Percentiles rank a stretch among this genome's conserved stretches.
phyloP scores from a whole-genome alignment of 2,113 vertebrate species.

The Myrmecophaga tridactyla region DNA sequence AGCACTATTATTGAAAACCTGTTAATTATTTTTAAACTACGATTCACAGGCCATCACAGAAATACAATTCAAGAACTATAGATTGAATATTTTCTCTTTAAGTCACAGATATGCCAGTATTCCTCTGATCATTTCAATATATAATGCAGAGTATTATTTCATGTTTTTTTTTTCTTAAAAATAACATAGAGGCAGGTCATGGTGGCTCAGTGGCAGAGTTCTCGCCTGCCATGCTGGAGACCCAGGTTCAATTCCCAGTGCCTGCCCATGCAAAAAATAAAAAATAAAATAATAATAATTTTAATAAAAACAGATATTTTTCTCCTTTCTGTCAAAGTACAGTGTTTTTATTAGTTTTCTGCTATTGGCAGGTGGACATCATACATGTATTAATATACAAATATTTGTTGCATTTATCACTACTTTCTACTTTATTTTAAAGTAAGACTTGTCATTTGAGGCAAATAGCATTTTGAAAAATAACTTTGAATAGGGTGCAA shows the following conservation, averaged over 20 bases:
- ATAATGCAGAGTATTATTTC: not conserved
- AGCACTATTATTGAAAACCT: not conserved
- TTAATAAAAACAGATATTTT: too few relatives aligned
- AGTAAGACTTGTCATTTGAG: not conserved
- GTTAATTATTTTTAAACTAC: not conserved
- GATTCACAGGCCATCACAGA: not conserved
- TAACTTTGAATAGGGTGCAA: not conserved
- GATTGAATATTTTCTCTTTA: not conserved
- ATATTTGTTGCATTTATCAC: not conserved
- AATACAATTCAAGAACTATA: slow-evolving; percentile 15
- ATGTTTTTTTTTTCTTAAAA: slow-evolving; percentile 18
- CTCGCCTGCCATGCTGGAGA: too few relatives aligned
- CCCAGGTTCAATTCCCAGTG: too few relatives aligned
- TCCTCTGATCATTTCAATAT: not conserved
- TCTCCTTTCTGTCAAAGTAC: too few relatives aligned
- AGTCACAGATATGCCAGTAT: not conserved
- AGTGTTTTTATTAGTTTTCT: slow-evolving; percentile 41
- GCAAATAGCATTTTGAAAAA: not conserved
- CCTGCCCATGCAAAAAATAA: too few relatives aligned
- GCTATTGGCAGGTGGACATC: not conserved
- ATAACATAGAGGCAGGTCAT: too few relatives aligned
- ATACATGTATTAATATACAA: slow-evolving; percentile 30
- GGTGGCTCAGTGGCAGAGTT: too few relatives aligned
- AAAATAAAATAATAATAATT: too few relatives aligned
- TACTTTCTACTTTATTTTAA: not conserved